These are phyloP conservation scores for Ibycter americanus DNA, from an alignment of 2,797 vertebrate species.

Conservation along the genomic window DNA sequence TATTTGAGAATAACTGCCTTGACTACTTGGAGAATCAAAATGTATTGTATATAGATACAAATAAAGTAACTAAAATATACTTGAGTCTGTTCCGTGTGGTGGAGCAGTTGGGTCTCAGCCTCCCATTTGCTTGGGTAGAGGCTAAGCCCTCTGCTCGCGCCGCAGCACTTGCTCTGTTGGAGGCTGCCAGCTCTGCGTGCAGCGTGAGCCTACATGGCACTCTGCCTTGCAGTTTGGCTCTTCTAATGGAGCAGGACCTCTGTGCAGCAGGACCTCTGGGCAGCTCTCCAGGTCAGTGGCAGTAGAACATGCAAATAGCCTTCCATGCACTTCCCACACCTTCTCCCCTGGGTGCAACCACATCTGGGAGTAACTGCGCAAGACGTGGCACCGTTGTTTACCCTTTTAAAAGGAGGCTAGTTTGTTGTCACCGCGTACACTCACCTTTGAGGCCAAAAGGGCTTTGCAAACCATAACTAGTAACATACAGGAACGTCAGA, in stretches of 20 bases:
- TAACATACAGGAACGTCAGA: too few species aligned
- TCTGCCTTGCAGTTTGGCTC: background rate
- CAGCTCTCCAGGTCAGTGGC: background rate
- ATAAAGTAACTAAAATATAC: constrained; percentile 64
- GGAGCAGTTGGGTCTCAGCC: background rate
- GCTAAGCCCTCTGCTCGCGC: background rate
- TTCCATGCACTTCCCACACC: background rate
- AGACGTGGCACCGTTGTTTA: too few species aligned
- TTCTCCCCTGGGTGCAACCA: background rate
- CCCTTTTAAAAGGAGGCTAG: too few species aligned
- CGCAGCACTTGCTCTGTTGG: background rate
- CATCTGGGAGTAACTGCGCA: too few species aligned
- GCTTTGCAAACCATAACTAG: too few species aligned
- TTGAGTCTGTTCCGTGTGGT: background rate
- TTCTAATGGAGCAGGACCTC: background rate
- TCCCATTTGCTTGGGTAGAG: background rate
- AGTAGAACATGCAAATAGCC: background rate
- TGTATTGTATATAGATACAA: constrained; percentile 73
- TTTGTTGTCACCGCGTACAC: too few species aligned
- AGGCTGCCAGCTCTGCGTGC: background rate
- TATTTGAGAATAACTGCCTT: constrained; percentile 71
- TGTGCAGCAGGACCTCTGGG: background rate
- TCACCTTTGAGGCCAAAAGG: too few species aligned
- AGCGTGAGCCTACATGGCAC: background rate
- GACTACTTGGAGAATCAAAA: constrained; percentile 65